These are phyloP conservation scores for Gallinago paraguaiae DNA, from an alignment of 2,113 vertebrate genomes.

Conservation along the genomic window DNA sequence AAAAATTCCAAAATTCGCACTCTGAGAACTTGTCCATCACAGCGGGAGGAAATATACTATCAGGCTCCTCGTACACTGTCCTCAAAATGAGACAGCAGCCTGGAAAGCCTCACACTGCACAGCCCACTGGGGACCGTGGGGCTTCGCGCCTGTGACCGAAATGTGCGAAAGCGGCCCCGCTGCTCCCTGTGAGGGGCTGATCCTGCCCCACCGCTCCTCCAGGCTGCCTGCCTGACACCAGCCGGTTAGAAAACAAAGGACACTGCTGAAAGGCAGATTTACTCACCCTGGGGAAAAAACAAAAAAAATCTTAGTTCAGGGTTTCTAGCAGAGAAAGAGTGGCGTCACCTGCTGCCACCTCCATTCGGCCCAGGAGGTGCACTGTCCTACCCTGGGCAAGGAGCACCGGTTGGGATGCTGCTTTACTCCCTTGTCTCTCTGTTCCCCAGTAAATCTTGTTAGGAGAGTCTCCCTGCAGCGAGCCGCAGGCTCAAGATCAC, in stretches of 20 bases:
- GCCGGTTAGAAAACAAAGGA: not conserved
- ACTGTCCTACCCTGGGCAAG: rapidly evolving
- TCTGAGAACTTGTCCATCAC: not conserved
- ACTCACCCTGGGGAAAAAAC: not conserved
- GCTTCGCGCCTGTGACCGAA: rapidly evolving
- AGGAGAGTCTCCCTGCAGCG: not conserved
- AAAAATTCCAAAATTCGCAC: not conserved
- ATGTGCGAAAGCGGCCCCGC: rapidly evolving
- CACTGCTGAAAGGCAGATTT: not conserved
- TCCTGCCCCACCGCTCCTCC: not conserved
- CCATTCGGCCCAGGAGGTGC: not conserved
- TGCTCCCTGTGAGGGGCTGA: rapidly evolving
- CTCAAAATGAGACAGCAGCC: not conserved
- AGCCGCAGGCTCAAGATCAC: not conserved
- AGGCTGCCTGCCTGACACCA: rapidly evolving
- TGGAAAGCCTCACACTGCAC: not conserved
- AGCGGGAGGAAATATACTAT: not conserved
- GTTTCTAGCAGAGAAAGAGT: not conserved
- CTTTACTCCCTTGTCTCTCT: not conserved
- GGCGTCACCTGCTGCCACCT: not conserved
- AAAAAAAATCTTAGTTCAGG: not conserved
- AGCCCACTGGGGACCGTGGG: not conserved
- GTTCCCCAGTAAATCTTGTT: not conserved
- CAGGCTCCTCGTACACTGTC: not conserved
- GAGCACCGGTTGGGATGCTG: rapidly evolving